Base-by-base conservation (phyloP, 2,797 vertebrate species). In the Lepus oiostolus region DNA sequence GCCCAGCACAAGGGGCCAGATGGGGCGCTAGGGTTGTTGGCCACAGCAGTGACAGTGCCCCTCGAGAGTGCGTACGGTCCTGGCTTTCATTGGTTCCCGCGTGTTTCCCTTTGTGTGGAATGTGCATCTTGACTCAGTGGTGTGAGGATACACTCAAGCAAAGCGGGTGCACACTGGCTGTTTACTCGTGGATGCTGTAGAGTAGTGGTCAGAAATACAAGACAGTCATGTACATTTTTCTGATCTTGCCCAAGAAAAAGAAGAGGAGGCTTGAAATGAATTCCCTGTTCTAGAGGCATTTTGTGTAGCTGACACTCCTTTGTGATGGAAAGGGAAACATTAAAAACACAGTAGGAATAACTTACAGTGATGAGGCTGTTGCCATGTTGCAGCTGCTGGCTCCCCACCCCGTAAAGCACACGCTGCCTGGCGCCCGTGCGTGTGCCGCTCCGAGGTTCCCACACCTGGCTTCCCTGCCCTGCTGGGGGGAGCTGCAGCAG, bases 251-350 rank as follows among this genome's bases (percentile, higher is more conserved):
- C 82, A 47, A 92, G 85, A 86, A 88, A 75, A 95, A 93, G 26
- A 32, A 88, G 63, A 84, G 60, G 52, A 76, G 60, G 90, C 50
- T 87, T 86, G 62, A 95, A 93, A 60, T 38, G 84, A 74, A 67
- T 91, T 13, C 88, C 93, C 74, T 91, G 75, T 84, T 93, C 70
- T 76, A 28, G 72, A 95, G 67, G 60, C 42, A 22, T 79, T 84
- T 91, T 87, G 82, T 88, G 32, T 83, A 84, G 60, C 47, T 72
- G 60, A 47, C 5, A 14, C 87, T 93, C 65, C 38, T 91, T 93
- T 87, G 71, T 91, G 93, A 75, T 93, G 35, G 81, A 71, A 92
- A 71, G 88, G 63, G 76, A 94, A 93, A 65, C 52, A 74, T 87
- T 62, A 79, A 86, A 88, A 89, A 74, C 84, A 86, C 60, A 93